Evolutionary conservation across 2,888 invertebrate genomes (phyloP).

Genomic region (Cantharis nigra): DNA sequence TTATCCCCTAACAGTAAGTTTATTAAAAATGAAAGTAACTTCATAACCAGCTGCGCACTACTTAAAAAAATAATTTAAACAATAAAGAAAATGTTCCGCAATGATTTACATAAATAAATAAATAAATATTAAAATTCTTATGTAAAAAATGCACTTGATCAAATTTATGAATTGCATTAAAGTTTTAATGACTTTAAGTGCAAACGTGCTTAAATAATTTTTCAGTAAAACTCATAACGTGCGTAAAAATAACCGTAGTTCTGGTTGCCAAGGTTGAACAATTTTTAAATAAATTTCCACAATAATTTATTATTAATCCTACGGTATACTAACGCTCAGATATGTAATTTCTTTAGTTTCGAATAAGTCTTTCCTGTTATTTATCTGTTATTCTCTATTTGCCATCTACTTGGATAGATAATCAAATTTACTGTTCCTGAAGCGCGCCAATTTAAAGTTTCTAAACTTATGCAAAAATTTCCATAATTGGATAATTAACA

Average conservation of each 20-base stretch:
- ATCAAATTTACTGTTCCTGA: neutral
- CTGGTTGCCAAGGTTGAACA: neutral
- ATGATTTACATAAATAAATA: neutral
- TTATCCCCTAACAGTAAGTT: conserved; percentile 76
- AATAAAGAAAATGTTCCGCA: neutral
- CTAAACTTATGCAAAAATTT: neutral
- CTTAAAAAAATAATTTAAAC: neutral
- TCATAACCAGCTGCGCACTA: neutral
- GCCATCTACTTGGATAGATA: neutral
- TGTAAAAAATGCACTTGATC: neutral
- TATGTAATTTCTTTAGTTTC: neutral
- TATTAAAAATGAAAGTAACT: neutral
- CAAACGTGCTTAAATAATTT: neutral
- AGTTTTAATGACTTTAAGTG: neutral
- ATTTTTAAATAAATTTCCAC: neutral
- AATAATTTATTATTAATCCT: neutral
- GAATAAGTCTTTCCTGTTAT: neutral
- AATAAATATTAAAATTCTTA: neutral
- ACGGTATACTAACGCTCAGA: neutral
- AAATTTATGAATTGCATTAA: neutral
- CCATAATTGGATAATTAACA: neutral
- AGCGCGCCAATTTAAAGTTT: neutral
- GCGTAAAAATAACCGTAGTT: neutral
- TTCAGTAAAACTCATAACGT: neutral
- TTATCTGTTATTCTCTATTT: neutral